phyloP scores from a whole-genome alignment of 2,797 vertebrate genomes.

The Rhinatrema bivittatum region DNA sequence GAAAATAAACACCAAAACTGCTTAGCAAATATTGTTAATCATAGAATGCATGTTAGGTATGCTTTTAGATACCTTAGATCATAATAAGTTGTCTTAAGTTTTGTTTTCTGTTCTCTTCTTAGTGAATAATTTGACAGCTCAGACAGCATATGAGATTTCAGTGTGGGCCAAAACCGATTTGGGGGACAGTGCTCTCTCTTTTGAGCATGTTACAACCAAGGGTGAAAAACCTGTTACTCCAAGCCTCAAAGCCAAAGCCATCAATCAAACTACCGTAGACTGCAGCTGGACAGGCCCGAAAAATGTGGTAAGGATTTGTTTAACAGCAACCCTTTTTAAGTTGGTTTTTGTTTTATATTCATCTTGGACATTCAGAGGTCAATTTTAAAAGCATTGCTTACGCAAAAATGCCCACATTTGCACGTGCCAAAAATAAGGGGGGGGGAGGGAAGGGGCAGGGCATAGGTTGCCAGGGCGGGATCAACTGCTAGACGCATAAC shows the following conservation, averaged over 20 bases:
- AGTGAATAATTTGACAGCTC: conserved; percentile 84
- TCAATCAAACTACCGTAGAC: conserved; percentile 88
- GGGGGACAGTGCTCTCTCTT: conserved; percentile 84
- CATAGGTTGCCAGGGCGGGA: no score
- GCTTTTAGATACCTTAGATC: no score
- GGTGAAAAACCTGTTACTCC: conserved; percentile 68
- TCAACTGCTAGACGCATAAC: no score
- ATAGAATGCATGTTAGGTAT: no score
- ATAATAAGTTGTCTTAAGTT: no score
- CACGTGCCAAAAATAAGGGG: no score
- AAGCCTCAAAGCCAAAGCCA: conserved; percentile 78
- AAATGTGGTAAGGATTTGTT: conserved; percentile 59
- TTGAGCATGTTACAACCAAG: conserved; percentile 67
- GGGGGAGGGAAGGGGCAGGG: no score
- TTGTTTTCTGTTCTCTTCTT: conserved; percentile 6
- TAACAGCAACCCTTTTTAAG: neutral
- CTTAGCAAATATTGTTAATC: no score
- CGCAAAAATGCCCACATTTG: no score
- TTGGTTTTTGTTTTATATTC: fast-evolving
- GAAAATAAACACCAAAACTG: no score
- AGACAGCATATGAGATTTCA: conserved; percentile 83
- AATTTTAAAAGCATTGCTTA: no score
- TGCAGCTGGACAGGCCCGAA: conserved; percentile 77
- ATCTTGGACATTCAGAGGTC: fast-evolving
- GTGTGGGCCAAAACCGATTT: conserved; percentile 84